Conservation (phyloP, 2,888 invertebrate species). For the Ornithoptera alexandrae region DNA sequence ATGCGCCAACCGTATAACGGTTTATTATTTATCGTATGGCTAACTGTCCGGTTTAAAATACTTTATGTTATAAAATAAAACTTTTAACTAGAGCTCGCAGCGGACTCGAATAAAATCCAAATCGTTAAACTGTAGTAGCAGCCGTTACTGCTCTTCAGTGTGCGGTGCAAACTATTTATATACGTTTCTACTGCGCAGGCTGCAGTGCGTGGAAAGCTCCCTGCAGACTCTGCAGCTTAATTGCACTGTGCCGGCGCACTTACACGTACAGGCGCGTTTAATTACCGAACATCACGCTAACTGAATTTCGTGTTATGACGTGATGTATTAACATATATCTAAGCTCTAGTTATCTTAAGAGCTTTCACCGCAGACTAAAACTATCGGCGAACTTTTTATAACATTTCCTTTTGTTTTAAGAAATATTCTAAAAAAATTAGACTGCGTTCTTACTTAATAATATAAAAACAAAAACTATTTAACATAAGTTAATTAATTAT, state of each 20-base stretch:
- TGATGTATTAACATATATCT: constrained; percentile 25
- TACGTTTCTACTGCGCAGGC: constrained; percentile 7
- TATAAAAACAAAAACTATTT: too few relatives aligned
- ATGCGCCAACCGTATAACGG: not conserved
- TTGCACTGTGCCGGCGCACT: constrained; percentile 37
- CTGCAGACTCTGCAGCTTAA: constrained; percentile 38
- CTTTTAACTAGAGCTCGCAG: not conserved
- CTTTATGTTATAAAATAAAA: not conserved
- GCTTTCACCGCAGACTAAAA: not conserved
- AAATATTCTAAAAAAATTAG: too few relatives aligned
- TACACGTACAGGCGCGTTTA: constrained; percentile 29
- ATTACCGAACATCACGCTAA: constrained; percentile 32
- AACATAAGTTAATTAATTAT: too few relatives aligned
- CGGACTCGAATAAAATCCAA: not conserved
- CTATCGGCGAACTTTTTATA: too few relatives aligned
- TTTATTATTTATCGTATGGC: not conserved
- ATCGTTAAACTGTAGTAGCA: constrained; percentile 16
- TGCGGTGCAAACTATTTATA: constrained; percentile 27
- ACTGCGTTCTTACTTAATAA: too few relatives aligned
- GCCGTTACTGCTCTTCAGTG: constrained; percentile 26
- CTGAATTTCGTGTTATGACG: constrained; percentile 30
- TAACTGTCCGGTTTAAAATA: not conserved
- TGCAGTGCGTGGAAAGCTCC: constrained; percentile 27
- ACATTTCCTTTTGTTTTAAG: too few relatives aligned
- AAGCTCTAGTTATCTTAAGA: constrained; percentile 9